Conservation (phyloP, 1,140 invertebrate genomes). For the Brachionus calyciflorus region DNA sequence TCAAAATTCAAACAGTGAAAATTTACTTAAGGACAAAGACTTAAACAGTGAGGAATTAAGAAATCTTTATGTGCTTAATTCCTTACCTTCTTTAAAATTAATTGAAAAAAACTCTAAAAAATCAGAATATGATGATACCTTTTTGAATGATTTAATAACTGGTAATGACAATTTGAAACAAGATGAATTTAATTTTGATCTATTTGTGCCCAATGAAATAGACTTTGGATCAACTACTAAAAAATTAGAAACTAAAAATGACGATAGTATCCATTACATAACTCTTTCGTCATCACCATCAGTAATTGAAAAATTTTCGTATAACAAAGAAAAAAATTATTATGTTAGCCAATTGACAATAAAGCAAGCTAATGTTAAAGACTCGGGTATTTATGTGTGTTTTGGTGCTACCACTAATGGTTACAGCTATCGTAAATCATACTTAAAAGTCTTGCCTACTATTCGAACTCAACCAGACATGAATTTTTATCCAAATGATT, state of each 20-base stretch:
- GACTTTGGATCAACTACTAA: background rate
- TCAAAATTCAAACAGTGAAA: slow-evolving; percentile 21
- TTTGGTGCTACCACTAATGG: slow-evolving; percentile 34
- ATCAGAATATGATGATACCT: background rate
- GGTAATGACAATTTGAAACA: background rate
- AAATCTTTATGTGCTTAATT: background rate
- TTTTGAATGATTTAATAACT: slow-evolving; percentile 19
- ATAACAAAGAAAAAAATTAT: background rate
- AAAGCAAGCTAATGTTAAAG: slow-evolving; percentile 25
- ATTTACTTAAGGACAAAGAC: background rate
- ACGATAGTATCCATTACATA: slow-evolving; percentile 39
- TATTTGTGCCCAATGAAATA: background rate
- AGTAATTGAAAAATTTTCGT: slow-evolving; percentile 7
- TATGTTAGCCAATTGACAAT: slow-evolving; percentile 28
- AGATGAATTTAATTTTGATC: slow-evolving; percentile 27
- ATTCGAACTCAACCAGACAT: background rate
- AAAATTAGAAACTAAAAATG: slow-evolving; percentile 21
- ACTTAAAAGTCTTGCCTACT: background rate
- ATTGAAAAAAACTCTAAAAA: slow-evolving; percentile 4
- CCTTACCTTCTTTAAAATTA: background rate
- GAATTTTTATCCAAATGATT: background rate
- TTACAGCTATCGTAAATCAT: slow-evolving; percentile 23
- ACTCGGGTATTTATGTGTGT: slow-evolving; percentile 44
- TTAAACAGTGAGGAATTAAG: background rate
- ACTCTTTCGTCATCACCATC: slow-evolving; percentile 13